Base-by-base conservation (phyloP, 1,140 invertebrate genomes). In the Penaeus vannamei region DNA sequence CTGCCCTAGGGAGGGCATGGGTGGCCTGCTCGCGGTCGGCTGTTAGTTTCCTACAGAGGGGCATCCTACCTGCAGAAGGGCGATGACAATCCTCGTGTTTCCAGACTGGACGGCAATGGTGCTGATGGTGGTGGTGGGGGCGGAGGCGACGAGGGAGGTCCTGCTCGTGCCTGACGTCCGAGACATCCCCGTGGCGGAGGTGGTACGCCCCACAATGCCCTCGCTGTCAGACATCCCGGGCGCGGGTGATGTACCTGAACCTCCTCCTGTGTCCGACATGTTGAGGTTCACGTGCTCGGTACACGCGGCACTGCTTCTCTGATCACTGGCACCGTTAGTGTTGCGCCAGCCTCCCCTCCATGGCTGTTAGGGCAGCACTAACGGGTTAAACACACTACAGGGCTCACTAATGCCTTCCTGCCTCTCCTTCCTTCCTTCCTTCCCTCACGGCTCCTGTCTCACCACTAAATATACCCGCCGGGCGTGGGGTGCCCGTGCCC, bases 61-160 rank as follows among this genome's bases (percentile, higher is more conserved):
- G 94, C 83, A 81, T 79, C 96, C 95, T 95, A 98, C 97, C 95
- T 97, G 96, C 87, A 98, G 94, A 86, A 98, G 94, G 89, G 97
- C 97, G 92, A 98, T 96, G 92, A 98, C 96, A 92, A 98, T 95
- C 92, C 96, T 95, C 19, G 97, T 96, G 91, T 95, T 95, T 91
- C 97, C 97, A 92, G 97, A 97, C 92, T 97, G 96, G 60, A 98
- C 95, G 23, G 97, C 97, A 91, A 98, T 97, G 26, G 97, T 98
- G 93, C 97, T 97, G 91, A 98, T 96, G 90, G 97, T 98, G 46
- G 97, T 98, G 26, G 96, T 96, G 83, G 90, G 69, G 42, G 88
- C 90, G 29, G 82, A 46, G 22, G 84, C 32, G 20, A 66, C 79
- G 72, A 86, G 81, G 93, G 91, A n/a, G 91, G 85, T 90, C 87